Evolutionary conservation across 2,797 vertebrate species (phyloP).

Genomic region (Sorex maritimensis): DNA sequence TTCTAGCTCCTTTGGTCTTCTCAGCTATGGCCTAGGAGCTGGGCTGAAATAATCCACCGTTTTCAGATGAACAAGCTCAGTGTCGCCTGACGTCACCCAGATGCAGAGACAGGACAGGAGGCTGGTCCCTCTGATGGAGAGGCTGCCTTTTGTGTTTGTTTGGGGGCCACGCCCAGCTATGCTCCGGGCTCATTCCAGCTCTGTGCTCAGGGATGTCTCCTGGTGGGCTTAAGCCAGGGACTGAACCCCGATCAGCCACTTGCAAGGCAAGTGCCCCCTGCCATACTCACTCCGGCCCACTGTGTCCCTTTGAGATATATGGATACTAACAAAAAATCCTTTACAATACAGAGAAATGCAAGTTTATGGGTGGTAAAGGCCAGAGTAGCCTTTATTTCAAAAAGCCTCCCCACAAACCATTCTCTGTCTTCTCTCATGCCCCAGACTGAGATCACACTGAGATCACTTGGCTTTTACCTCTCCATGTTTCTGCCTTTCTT

Average conservation of each 20-base stretch:
- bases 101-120: neutral
- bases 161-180: too few species aligned
- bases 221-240: neutral
- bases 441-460: fast-evolving
- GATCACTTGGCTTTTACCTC: too few species aligned
- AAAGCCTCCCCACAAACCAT: neutral
- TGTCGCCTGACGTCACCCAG: neutral
- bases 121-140: neutral
- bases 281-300: neutral
- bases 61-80: neutral
- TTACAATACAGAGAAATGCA: neutral
- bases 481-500: neutral
- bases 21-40: neutral
- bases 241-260: too few species aligned
- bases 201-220: too few species aligned
- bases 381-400: neutral
- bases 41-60: neutral
- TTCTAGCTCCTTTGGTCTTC: neutral
- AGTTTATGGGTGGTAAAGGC: neutral
- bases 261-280: too few species aligned
- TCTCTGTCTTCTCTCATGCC: neutral
- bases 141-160: neutral
- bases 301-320: neutral
- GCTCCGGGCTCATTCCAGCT: too few species aligned
- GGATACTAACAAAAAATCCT: too few species aligned